A percentile compares a stretch with the other conserved stretches of the same genome.
Conservation (phyloP, 2,113 vertebrate species). For the Scomber scombrus region DNA sequence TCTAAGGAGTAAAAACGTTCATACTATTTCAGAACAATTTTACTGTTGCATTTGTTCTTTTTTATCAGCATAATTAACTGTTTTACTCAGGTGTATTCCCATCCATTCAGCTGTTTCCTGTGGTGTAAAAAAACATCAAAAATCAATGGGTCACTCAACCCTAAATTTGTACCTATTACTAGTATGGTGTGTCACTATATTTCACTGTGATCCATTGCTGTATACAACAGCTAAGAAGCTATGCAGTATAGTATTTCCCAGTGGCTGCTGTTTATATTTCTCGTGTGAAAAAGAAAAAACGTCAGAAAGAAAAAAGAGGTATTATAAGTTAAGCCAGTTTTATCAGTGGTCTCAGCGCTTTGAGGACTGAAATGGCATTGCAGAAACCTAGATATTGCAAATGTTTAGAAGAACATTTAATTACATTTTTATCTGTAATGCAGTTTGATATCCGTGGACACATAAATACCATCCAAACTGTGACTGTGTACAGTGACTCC, state of each 20-base stretch:
- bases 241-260: conserved; percentile 56
- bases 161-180: conserved; percentile 43
- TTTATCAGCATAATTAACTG: neutral
- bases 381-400: neutral
- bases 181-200: conserved; percentile 41
- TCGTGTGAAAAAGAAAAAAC: conserved; percentile 28
- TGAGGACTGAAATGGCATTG: conserved; percentile 36
- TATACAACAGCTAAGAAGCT: conserved; percentile 59
- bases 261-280: conserved; percentile 51
- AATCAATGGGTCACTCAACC: conserved; percentile 11
- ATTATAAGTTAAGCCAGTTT: conserved; percentile 31
- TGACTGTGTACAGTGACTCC: conserved; percentile 46
- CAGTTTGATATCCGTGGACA: conserved; percentile 29
- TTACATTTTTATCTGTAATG: conserved; percentile 25
- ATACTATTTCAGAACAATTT: neutral
- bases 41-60: conserved; percentile 1
- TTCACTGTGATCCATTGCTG: conserved; percentile 72
- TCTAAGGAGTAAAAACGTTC: neutral
- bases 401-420: conserved; percentile 22
- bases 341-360: conserved; percentile 30
- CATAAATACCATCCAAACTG: conserved; percentile 44
- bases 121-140: conserved; percentile 5
- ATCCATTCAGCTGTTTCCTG: conserved; percentile 15
- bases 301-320: conserved; percentile 19
- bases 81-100: conserved; percentile 61